Evolutionary conservation across 37 sponge, comb jelly and placozoan species (phyloP), one percentile per base, ranked within the genome.

Genomic region (Cladorhizidae sp.): DNA sequence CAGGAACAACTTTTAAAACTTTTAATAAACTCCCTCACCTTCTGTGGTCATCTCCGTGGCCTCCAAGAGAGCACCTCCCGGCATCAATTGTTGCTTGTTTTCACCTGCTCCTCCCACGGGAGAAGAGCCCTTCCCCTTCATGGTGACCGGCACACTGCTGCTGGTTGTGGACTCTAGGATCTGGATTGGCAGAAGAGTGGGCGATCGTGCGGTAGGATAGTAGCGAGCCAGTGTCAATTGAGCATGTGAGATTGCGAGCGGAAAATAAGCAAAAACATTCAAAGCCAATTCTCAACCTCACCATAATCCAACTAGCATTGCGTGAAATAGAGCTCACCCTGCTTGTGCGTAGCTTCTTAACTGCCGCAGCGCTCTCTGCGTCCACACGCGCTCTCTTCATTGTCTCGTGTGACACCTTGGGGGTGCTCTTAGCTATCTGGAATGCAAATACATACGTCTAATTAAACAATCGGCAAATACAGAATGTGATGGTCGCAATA

Each of bases 11-110:
- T n/a, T n/a, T n/a, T n/a, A n/a, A n/a, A n/a, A n/a, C n/a, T n/a
- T n/a, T n/a, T n/a, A n/a, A n/a, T n/a, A n/a, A n/a, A n/a, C n/a
- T n/a, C n/a, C n/a, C 75, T n/a, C 37, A 86, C 87, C 87, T 35
- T 74, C 23, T 21, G 87, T 67, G 28, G 87, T 86, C 69, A 86
- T 67, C 20, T 86, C 87, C n/a, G 80, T 74, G 54, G 87, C 87
- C 41, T 86, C 87, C 75, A 86, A 61, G 38, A 88, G 61, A 29
- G 70, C 65, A 54, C 51, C 71, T 3, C 63, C 79, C 36, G 80
- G 49, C 20, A 32, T 22, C 17, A 14, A 49, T 33, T n/a, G n/a
- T 33, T 12, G 21, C 65, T 37, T 64, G n/a, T 35, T 61, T 33
- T 72, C 82, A 32, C 41, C 61, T 38, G 31, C 78, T 9, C 49